Evolutionary conservation across 2,797 vertebrate species (phyloP).

Genomic region (Phoeniculus purpureus): DNA sequence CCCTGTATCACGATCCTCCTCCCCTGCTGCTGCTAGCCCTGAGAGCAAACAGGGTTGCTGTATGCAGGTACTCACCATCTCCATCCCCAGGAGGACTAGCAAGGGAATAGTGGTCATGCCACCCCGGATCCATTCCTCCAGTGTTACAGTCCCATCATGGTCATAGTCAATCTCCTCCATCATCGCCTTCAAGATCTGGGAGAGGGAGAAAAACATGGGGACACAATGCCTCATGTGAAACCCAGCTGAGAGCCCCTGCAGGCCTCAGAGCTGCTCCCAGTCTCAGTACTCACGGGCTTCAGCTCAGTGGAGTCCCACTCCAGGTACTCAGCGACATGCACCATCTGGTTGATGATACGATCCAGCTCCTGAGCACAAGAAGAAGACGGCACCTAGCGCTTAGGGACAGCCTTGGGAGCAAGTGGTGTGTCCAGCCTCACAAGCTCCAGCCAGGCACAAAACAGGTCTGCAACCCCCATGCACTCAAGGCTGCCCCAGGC

Average conservation of each 20-base stretch:
- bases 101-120: constrained; percentile 95
- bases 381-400: fast-evolving
- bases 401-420: fast-evolving
- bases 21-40: fast-evolving
- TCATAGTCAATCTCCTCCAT: constrained; percentile 93
- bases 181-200: constrained; percentile 92
- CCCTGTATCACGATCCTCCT: background rate
- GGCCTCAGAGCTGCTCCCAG: background rate
- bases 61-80: constrained; percentile 76
- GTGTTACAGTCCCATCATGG: constrained; percentile 88
- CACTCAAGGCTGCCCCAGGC: fast-evolving
- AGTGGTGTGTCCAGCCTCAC: background rate
- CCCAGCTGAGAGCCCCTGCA: fast-evolving
- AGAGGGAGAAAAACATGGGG: background rate
- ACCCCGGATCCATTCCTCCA: constrained; percentile 94
- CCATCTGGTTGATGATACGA: constrained; percentile 94
- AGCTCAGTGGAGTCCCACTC: constrained; percentile 95
- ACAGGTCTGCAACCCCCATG: fast-evolving
- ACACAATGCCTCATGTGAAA: fast-evolving
- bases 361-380: constrained; percentile 86
- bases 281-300: constrained; percentile 83
- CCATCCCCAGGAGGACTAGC: constrained; percentile 93
- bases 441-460: fast-evolving
- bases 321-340: constrained; percentile 93
- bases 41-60: fast-evolving